Evolutionary conservation across 2,888 invertebrate species (phyloP), one percentile per base, ranked within the genome.

Genomic region (Andrena chrysosceles): DNA sequence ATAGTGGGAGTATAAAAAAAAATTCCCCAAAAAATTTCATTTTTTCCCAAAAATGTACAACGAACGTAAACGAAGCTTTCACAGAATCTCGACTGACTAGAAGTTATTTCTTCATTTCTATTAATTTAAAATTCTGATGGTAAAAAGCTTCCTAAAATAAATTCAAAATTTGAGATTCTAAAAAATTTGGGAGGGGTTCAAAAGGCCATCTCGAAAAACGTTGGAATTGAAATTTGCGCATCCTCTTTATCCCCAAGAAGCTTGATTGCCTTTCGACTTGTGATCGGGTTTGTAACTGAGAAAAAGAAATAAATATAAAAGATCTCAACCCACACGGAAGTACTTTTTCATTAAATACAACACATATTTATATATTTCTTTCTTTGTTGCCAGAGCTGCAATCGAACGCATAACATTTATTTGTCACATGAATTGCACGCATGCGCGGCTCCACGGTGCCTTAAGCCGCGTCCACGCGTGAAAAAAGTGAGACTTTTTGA

Each of bases 321-420:
- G 20, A 26, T 42, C 31, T 60, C 48, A 70, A 70, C 70, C 59
- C 48, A 59, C 42, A 70, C 70, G 70, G 42, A 70, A 59, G 60
- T 56, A 56, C 23, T 56, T 56, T 70, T 70, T 70, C 70, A 54
- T 80, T 67, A 54, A 62, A 71, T 78, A 71, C 33, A 67, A 66
- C 79, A 67, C 66, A 23, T 62, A 66, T 52, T 49, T 70, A 60
- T 70, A 64, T 66, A 77, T 64, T 75, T 77, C 77, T 52, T 59
- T 35, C n/a, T 52, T 71, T 49, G n/a, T 59, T 59, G 35, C n/a
- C 69, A 80, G 77, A 80, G 52, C 33, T 62, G 75, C 67, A 54
- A 66, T 49, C 35, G 42, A 66, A 73, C 63, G 66, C 54, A 56
- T 66, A 66, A 73, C 52, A 73, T 70, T 70, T 70, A 70, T 48